These are phyloP conservation scores for Notodonta ziczac DNA, from an alignment of 2,888 invertebrate genomes.

Conservation along the genomic window DNA sequence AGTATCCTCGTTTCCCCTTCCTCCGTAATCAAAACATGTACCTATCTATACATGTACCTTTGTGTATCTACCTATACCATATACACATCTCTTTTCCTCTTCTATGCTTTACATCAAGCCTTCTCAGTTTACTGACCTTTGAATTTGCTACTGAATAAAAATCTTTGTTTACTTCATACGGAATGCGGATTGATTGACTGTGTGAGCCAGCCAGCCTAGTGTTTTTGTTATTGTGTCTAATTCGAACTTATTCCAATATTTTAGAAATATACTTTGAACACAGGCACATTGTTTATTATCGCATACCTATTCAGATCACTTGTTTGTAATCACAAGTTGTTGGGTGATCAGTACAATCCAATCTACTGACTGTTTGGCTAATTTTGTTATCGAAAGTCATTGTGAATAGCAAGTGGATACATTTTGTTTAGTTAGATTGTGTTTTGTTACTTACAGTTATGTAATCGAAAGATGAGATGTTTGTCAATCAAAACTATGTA, in stretches of 20 bases:
- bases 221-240: constrained; percentile 79
- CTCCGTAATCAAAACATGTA: constrained; percentile 36
- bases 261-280: too few relatives aligned
- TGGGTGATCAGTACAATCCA: constrained; percentile 19
- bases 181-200: not conserved
- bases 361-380: constrained; percentile 45
- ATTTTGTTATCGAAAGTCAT: constrained; percentile 76
- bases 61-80: constrained; percentile 31
- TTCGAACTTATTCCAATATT: constrained; percentile 11
- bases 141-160: constrained; percentile 77
- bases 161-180: constrained; percentile 81
- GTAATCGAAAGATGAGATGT: constrained; percentile 66
- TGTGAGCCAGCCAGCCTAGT: constrained; percentile 51
- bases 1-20: constrained; percentile 27
- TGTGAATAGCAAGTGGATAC: constrained; percentile 71
- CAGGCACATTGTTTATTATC: too few relatives aligned
- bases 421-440: constrained; percentile 63
- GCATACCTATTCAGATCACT: not conserved
- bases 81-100: constrained; percentile 50
- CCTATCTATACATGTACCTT: constrained; percentile 3
- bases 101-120: constrained; percentile 21
- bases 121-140: constrained; percentile 75
- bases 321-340: not conserved
- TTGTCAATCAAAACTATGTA: not conserved
- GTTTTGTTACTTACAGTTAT: constrained; percentile 64